phyloP scores from a whole-genome alignment of 2,113 vertebrate species.

The Dipodomys merriami region DNA sequence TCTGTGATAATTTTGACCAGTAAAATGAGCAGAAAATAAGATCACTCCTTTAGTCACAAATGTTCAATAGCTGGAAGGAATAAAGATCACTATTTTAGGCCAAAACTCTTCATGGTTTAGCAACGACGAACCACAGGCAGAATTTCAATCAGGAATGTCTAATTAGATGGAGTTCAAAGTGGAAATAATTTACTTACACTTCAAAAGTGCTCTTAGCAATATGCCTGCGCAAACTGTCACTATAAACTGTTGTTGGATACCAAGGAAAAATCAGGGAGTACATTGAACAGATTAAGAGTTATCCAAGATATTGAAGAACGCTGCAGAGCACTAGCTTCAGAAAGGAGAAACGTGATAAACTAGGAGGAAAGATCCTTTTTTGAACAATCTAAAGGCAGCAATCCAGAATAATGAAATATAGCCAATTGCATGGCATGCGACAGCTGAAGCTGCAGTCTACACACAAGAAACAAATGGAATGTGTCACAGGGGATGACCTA shows the following conservation, averaged over 20 bases:
- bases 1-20: conserved; percentile 16
- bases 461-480: conserved; percentile 16
- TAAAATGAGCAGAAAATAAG: conserved; percentile 45
- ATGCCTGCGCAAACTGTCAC: conserved; percentile 46
- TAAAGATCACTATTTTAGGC: not conserved
- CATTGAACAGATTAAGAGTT: conserved; percentile 4
- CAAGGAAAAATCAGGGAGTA: conserved; percentile 21
- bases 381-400: conserved; percentile 14
- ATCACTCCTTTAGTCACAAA: conserved; percentile 19
- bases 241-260: conserved; percentile 31
- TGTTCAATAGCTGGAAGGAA: conserved; percentile 62
- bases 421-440: not conserved
- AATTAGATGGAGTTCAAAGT: conserved; percentile 69
- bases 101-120: conserved; percentile 8
- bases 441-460: not conserved
- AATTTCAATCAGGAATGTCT: conserved; percentile 55
- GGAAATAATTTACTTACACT: conserved; percentile 37
- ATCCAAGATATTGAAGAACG: not conserved
- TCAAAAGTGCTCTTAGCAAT: conserved; percentile 51
- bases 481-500: not conserved
- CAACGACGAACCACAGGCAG: conserved; percentile 47
- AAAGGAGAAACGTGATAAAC: not conserved
- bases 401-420: conserved; percentile 42
- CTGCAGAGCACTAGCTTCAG: not conserved
- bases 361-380: conserved; percentile 28